Evolutionary conservation across 2,113 vertebrate genomes (phyloP), one percentile per base, ranked within the genome.

Genomic region (Carassius gibelio): DNA sequence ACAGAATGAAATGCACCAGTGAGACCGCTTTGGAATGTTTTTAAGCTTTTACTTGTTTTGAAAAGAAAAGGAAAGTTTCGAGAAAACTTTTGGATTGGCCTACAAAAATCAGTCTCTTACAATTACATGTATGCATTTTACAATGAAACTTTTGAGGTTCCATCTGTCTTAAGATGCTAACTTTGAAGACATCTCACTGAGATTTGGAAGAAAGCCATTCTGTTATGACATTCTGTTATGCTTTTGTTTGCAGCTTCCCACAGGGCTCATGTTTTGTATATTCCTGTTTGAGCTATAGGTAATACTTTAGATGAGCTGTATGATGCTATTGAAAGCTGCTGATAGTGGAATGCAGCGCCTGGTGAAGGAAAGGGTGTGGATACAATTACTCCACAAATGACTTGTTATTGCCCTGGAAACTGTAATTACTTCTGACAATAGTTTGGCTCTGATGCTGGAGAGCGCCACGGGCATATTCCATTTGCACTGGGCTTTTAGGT

Each of bases 331-430:
- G 81, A 83, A 82, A 6, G 1, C 85, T 83, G 74, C 48, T 55
- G 75, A 84, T 13, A 0, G 8, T 85, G 81, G 74, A 83, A 88
- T 90, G 86, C 81, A 71, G 7, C 4, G 26, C 55, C 69, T 84
- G 45, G 8, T 45, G 42, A 45, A 45, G 42, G 42, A 45, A 45
- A 45, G 82, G 87, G 89, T 85, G 89, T 89, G 90, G 87, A 64
- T 87, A 15, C 88, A 91, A 92, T 91, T 88, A 90, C 82, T 82
- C 30, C 68, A 78, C 77, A 89, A 89, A 87, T 80, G 64, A 85
- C 85, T 87, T 85, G 66, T 23, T 83, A 84, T 88, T 68, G 59
- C 87, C 86, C 87, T 76, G 83, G 84, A 87, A 88, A 89, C 76
- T 72, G 76, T 81, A 88, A 91, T 91, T 90, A 69, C 80, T 66